Evolutionary conservation across 2,113 vertebrate species (phyloP), one percentile per base, ranked within the genome.

Genomic region (Salvator merianae): DNA sequence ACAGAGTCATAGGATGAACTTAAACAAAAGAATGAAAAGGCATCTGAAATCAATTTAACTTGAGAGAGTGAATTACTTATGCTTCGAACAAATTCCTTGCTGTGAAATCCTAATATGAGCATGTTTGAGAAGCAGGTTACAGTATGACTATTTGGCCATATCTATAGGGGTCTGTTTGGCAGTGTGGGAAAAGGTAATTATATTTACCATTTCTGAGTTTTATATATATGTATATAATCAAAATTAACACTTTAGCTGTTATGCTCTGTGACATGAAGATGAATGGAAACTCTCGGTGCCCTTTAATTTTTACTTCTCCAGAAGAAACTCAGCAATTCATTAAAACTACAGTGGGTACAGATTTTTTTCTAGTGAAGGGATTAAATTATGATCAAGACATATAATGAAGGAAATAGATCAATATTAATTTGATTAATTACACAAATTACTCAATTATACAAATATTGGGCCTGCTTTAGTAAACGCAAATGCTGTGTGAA

Each of bases 21-120:
- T 66, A 43, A 75, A 28, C 30, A 10, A 77, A 20, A 77, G 26
- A 55, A 83, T 3, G 24, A 83, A 30, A 76, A 55, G 16, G 34
- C 26, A 24, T 83, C 43, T n/a, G 43, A 83, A 83, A 68, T 83
- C 59, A 76, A 77, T 83, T 77, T 68, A 32, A 77, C 68, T 77
- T 26, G 38, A 40, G 55, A 74, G 78, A 73, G 5, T 69, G 62
- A 76, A 62, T 76, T 76, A 68, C 32, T 83, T 76, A 32, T 36
- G 28, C 12, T 83, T 38, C 63, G 47, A 82, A 73, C 18, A 75
- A 65, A 75, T 34, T n/a, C 40, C 75, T 50, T 66, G 59, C n/a
- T 66, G 50, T 32, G 32, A 83, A 83, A 13, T 7, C 36, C 53
- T 74, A 55, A 24, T 26, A 20, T 74, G 70, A 63, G 26, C 36